phyloP scores from a whole-genome alignment of 92 coral and sea anemone species.

The Phenganax marumi region DNA sequence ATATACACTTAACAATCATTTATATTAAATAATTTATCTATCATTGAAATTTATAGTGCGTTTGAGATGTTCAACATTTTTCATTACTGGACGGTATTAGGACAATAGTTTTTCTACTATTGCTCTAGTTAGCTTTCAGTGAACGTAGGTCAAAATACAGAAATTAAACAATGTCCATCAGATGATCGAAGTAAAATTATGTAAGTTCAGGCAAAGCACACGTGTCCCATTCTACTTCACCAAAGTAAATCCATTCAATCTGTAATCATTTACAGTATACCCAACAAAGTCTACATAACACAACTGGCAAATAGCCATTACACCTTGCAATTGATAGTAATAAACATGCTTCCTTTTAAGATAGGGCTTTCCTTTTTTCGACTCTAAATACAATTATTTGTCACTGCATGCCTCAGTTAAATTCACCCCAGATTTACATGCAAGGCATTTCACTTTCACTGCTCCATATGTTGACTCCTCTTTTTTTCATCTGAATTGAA shows the following conservation, averaged over 20 bases:
- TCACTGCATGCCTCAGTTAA: constrained; percentile 15
- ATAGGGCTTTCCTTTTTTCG: constrained; percentile 42
- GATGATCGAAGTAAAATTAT: not conserved
- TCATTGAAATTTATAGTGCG: not conserved
- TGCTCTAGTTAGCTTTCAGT: not conserved
- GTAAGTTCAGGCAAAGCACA: not conserved
- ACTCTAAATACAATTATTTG: constrained; percentile 35
- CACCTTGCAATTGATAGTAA: not conserved
- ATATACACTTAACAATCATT: too few species aligned
- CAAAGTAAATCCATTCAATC: not conserved
- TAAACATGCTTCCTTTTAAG: constrained; percentile 45
- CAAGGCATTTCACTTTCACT: constrained; percentile 45
- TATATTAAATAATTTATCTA: too few species aligned
- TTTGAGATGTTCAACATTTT: not conserved
- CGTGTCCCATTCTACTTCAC: not conserved
- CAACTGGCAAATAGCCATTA: constrained; percentile 47
- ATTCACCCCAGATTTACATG: constrained; percentile 46
- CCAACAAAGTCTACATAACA: constrained; percentile 44
- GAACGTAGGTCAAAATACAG: not conserved
- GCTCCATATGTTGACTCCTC: constrained; percentile 50
- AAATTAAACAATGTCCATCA: not conserved
- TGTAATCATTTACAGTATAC: constrained; percentile 38
- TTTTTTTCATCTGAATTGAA: constrained; percentile 28
- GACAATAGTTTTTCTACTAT: not conserved
- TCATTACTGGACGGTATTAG: not conserved